These are phyloP conservation scores for Paramormyrops hopkinsi DNA, from an alignment of 2,797 vertebrate species.

Conservation along the genomic window DNA sequence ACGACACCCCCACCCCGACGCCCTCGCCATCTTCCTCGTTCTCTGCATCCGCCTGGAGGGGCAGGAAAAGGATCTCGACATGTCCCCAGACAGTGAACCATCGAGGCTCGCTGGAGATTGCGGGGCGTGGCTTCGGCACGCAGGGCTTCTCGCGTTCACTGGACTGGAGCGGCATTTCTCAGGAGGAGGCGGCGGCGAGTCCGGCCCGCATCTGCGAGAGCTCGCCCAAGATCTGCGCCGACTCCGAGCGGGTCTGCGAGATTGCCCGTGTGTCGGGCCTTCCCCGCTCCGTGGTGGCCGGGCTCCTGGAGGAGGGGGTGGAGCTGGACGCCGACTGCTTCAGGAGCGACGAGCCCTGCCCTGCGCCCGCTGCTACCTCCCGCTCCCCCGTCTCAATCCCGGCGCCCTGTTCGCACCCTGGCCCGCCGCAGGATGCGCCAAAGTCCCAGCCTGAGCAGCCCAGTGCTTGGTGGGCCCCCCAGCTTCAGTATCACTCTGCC, in stretches of 20 bases:
- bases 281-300: slow-evolving; percentile 61
- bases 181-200: slow-evolving; percentile 37
- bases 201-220: slow-evolving; percentile 43
- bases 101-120: slow-evolving; percentile 68
- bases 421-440: slow-evolving; percentile 24
- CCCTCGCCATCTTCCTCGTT: slow-evolving; percentile 52
- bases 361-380: slow-evolving; percentile 26
- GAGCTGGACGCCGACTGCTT: slow-evolving; percentile 70
- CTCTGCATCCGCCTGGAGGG: slow-evolving; percentile 54
- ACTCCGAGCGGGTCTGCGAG: slow-evolving; percentile 62
- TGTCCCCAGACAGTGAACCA: slow-evolving; percentile 65
- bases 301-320: slow-evolving; percentile 70
- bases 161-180: slow-evolving; percentile 55
- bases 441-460: slow-evolving; percentile 30
- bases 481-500: slow-evolving; percentile 53
- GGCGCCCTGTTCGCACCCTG: slow-evolving; percentile 30
- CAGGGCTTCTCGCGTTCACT: slow-evolving; percentile 61
- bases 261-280: slow-evolving; percentile 68
- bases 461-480: slow-evolving; percentile 43
- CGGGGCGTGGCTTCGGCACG: slow-evolving; percentile 48
- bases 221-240: slow-evolving; percentile 55
- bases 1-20: slow-evolving; percentile 39
- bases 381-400: not conserved
- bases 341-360: slow-evolving; percentile 49
- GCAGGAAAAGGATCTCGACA: slow-evolving; percentile 71